Percentiles rank a stretch among this genome's conserved stretches.
phyloP scores from a whole-genome alignment of 2,888 invertebrate species.

The Volucella bombylans region DNA sequence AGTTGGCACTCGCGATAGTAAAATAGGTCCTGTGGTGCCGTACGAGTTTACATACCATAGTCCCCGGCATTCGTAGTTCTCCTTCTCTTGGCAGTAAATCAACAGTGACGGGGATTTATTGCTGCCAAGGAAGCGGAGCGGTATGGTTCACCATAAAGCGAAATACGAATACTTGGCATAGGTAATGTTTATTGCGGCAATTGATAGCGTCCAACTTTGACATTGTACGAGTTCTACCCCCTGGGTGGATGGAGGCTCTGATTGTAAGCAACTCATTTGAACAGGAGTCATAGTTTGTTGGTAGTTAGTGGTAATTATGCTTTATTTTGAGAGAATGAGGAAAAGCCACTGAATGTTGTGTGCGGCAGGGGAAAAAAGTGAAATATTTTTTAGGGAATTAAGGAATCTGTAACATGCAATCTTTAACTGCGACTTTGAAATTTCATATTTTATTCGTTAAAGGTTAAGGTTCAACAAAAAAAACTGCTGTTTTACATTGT shows the following conservation, averaged over 20 bases:
- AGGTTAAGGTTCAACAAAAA: no score
- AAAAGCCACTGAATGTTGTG: background rate
- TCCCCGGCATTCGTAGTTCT: background rate
- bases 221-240: constrained; percentile 30
- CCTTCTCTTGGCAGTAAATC: constrained; percentile 47
- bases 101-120: constrained; percentile 55
- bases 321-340: background rate
- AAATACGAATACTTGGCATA: constrained; percentile 39
- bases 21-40: background rate
- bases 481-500: no score
- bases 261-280: constrained; percentile 25
- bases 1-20: background rate
- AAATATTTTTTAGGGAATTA: constrained; percentile 9
- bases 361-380: background rate
- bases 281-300: constrained; percentile 26
- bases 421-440: constrained; percentile 17
- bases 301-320: constrained; percentile 24
- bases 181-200: constrained; percentile 59
- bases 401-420: constrained; percentile 20
- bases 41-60: background rate
- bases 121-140: constrained; percentile 30
- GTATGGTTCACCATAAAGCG: constrained; percentile 47
- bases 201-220: constrained; percentile 45
- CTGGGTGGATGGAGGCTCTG: background rate
- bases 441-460: no score